These are phyloP conservation scores for Eumacrocentrus americanus DNA, from an alignment of 2,888 invertebrate genomes.

Conservation along the genomic window DNA sequence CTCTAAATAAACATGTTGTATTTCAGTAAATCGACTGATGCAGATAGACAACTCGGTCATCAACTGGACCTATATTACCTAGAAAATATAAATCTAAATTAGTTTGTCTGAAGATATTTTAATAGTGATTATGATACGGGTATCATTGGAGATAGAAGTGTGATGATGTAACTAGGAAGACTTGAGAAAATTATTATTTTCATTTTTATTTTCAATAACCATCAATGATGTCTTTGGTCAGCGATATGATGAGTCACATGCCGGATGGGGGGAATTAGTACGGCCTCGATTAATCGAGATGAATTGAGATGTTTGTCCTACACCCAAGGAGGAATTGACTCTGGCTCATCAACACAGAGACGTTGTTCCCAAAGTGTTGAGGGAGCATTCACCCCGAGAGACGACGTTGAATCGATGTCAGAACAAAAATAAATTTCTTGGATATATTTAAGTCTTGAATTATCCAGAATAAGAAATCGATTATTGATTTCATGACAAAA, in stretches of 20 bases:
- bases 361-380: neutral
- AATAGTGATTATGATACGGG: no score
- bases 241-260: slow-evolving; percentile 41
- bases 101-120: no score
- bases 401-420: neutral
- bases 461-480: no score
- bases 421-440: neutral
- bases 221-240: neutral
- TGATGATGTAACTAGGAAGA: no score
- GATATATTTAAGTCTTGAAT: no score
- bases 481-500: neutral
- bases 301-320: slow-evolving; percentile 51
- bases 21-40: no score
- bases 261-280: slow-evolving; percentile 53
- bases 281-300: slow-evolving; percentile 50
- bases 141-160: no score
- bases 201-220: no score
- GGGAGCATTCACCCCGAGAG: neutral
- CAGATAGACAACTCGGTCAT: no score
- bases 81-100: no score
- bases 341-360: slow-evolving; percentile 38
- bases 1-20: slow-evolving; percentile 44
- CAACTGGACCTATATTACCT: no score
- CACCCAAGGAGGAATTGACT: slow-evolving; percentile 26
- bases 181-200: no score